Base-by-base conservation (phyloP, 2,888 invertebrate genomes). In the Antheraea yamamai region DNA sequence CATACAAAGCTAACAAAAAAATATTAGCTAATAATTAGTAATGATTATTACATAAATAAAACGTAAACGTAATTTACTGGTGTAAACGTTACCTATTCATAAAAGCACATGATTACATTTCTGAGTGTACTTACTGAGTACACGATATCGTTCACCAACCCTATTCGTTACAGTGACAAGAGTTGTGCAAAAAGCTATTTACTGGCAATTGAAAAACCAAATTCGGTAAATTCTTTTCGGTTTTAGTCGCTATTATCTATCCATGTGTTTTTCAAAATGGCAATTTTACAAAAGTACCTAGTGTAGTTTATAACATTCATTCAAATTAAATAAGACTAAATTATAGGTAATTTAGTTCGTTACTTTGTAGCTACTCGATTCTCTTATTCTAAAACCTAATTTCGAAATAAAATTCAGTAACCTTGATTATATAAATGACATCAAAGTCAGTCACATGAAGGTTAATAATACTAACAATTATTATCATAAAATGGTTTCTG, bases 141-240 rank as follows among this genome's bases (percentile, higher is more conserved):
- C 8, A 61, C 7, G 12, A 61, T 61, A 23, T 23, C n/a, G 68
- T 35, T 2, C 47, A 30, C 35, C 68, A 68, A 68, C 68, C 68
- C 68, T 68, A 35, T 35, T 23, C 35, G 35, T 16, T 20, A 35
- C 18, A 26, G 68, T 35, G 35, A 68, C 7, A 16, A 30, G 68
- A 35, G 68, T 30, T 68, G 30, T 30, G 18, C 12, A 68, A 68
- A 68, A 68, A 68, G 35, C 35, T 68, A 35, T 68, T 68, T 30
- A 35, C 30, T 68, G 68, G 68, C 35, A 20, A 68, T 68, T 68
- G 68, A 35, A 68, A 35, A 68, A 6, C 68, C 30, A 61, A 23
- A 12, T 2, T 23, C 4, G 8, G 10, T n/a, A 20, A 23, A 61
- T 68, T 30, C 16, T 68, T 68, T 20, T 18, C 35, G 68, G 30